Percentiles rank a stretch among this genome's conserved stretches.
phyloP scores from a whole-genome alignment of 2,797 vertebrate species.

The Pseudomugil tenellus region DNA sequence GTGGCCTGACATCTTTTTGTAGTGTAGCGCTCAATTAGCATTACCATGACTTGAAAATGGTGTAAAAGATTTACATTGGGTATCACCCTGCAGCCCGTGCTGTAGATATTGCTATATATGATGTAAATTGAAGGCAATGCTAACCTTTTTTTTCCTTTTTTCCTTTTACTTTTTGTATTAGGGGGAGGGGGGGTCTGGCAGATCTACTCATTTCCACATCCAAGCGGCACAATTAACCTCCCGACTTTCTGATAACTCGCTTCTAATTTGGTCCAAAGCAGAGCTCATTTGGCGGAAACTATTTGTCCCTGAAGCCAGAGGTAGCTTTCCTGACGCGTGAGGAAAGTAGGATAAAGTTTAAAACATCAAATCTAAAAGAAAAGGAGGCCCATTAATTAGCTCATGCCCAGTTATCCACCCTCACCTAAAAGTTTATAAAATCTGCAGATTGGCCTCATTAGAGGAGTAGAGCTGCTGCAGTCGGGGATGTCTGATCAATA shows the following conservation, averaged over 20 bases:
- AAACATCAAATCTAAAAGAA: conserved; percentile 55
- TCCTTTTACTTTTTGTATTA: background rate
- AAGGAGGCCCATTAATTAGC: conserved; percentile 74
- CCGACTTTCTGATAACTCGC: conserved; percentile 41
- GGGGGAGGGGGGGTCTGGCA: conserved; percentile 14
- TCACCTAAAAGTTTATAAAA: conserved; percentile 74
- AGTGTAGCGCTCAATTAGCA: conserved; percentile 73
- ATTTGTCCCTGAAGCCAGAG: conserved; percentile 63
- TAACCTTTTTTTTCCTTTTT: conserved; percentile 4
- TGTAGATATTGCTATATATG: conserved; percentile 22
- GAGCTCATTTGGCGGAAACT: conserved; percentile 60
- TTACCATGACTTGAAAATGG: conserved; percentile 57
- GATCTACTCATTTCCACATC: conserved; percentile 29
- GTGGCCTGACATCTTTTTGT: conserved; percentile 67
- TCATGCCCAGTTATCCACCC: conserved; percentile 64
- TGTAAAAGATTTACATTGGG: conserved; percentile 54
- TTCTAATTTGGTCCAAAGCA: conserved; percentile 65
- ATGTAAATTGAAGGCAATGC: conserved; percentile 52
- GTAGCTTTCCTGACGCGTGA: conserved; percentile 61
- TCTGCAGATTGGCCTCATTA: conserved; percentile 75
- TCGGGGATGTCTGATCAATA: conserved; percentile 72
- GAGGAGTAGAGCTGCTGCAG: conserved; percentile 50
- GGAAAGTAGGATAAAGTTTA: conserved; percentile 74
- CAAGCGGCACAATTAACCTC: conserved; percentile 54
- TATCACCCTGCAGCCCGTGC: conserved; percentile 17